These are phyloP conservation scores for Pluvianellus socialis DNA, from an alignment of 2,113 vertebrate species.

Conservation along the genomic window DNA sequence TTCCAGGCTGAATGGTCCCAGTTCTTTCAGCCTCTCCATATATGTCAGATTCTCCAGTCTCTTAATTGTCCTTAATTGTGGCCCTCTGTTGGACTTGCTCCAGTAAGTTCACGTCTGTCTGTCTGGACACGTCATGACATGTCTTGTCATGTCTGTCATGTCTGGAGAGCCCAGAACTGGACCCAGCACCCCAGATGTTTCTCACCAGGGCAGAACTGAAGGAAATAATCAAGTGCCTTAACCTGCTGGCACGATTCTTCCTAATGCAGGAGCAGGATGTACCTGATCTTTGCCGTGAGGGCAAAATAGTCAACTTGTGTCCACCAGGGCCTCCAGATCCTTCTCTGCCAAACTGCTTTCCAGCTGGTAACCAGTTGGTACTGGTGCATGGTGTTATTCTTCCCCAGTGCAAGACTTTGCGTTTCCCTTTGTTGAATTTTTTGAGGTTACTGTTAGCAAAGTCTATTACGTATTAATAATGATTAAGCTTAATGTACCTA, in stretches of 20 bases:
- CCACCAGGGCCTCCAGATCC: background rate
- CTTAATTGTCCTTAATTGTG: background rate
- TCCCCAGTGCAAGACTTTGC: background rate
- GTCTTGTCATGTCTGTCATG: no score
- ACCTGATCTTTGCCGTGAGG: background rate
- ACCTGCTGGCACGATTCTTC: background rate
- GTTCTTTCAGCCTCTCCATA: background rate
- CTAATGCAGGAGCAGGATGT: background rate
- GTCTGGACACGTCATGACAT: no score
- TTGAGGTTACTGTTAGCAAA: background rate
- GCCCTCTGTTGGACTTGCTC: background rate
- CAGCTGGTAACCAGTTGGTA: background rate
- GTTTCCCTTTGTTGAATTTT: background rate
- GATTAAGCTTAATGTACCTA: background rate
- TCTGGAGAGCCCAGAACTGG: background rate
- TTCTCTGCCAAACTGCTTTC: background rate
- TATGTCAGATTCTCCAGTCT: background rate
- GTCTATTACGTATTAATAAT: background rate
- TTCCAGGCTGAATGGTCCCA: background rate
- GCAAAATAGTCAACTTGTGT: background rate
- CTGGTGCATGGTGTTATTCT: background rate
- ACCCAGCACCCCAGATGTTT: background rate
- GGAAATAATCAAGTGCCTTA: background rate
- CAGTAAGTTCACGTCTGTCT: background rate
- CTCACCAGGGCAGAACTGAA: background rate